A percentile compares a stretch with the other conserved stretches of the same genome.
phyloP scores from a whole-genome alignment of 2,888 invertebrate genomes.

The Entomobrya proxima region DNA sequence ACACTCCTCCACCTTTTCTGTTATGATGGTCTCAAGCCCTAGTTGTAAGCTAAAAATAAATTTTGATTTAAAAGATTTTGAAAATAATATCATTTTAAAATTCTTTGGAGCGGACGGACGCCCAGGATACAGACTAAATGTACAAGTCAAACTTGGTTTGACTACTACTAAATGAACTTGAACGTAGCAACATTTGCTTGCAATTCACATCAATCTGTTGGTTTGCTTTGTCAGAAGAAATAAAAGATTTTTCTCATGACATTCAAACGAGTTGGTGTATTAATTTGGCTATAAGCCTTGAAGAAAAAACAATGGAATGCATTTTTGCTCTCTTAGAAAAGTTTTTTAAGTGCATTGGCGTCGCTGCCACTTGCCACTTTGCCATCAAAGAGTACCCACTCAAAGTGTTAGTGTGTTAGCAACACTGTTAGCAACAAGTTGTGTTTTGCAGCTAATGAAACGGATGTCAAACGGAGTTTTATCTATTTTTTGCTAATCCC shows the following conservation, averaged over 20 bases:
- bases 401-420: neutral
- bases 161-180: slow-evolving; percentile 23
- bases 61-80: too few relatives aligned
- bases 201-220: neutral
- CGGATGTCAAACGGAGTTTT: slow-evolving; percentile 2
- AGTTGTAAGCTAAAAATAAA: too few relatives aligned
- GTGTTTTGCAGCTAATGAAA: neutral
- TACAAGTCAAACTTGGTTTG: too few relatives aligned
- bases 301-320: too few relatives aligned
- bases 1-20: too few relatives aligned
- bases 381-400: neutral
- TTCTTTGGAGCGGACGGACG: too few relatives aligned
- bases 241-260: slow-evolving; percentile 24
- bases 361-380: neutral
- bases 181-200: neutral
- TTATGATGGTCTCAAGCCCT: too few relatives aligned
- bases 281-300: neutral
- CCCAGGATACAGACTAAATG: too few relatives aligned
- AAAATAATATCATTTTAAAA: too few relatives aligned
- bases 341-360: too few relatives aligned
- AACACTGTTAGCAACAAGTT: slow-evolving; percentile 14
- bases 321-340: too few relatives aligned
- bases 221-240: neutral
- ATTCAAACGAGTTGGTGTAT: neutral
- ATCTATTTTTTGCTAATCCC: slow-evolving; percentile 4